phyloP scores from a whole-genome alignment of 1,140 invertebrate genomes.

The Acromyrmex echinatior region DNA sequence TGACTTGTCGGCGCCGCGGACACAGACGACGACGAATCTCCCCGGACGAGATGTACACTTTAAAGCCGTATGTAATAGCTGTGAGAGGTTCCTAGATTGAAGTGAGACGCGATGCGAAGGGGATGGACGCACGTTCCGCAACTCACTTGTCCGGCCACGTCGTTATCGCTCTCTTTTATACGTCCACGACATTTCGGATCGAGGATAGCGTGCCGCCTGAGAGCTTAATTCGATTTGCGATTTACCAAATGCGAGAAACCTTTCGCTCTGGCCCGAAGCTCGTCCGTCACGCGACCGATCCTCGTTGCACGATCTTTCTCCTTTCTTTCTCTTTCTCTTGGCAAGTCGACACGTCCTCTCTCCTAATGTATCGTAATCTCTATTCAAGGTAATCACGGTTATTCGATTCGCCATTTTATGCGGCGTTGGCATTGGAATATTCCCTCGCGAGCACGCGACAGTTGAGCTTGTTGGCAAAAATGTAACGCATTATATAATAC shows the following conservation, averaged over 20 bases:
- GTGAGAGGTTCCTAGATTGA: constrained; percentile 74
- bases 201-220: constrained; percentile 84
- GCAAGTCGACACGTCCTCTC: neutral
- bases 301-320: constrained; percentile 8
- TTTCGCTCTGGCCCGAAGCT: constrained; percentile 82
- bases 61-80: constrained; percentile 27
- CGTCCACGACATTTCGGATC: constrained; percentile 77
- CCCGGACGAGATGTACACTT: constrained; percentile 16
- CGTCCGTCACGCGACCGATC: constrained; percentile 79
- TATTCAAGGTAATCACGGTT: constrained; percentile 44
- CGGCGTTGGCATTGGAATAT: neutral
- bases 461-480: constrained; percentile 5
- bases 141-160: constrained; percentile 81
- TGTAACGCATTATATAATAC: neutral
- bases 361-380: constrained; percentile 29
- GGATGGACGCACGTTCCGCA: constrained; percentile 81
- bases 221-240: constrained; percentile 86
- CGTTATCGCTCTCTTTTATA: constrained; percentile 83
- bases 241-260: constrained; percentile 83
- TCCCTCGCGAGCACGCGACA: neutral
- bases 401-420: constrained; percentile 6
- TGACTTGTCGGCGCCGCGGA: neutral
- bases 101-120: constrained; percentile 84
- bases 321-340: neutral
- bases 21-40: neutral